Base-by-base conservation (phyloP, 1,140 invertebrate species). In the Drosophila asahinai region DNA sequence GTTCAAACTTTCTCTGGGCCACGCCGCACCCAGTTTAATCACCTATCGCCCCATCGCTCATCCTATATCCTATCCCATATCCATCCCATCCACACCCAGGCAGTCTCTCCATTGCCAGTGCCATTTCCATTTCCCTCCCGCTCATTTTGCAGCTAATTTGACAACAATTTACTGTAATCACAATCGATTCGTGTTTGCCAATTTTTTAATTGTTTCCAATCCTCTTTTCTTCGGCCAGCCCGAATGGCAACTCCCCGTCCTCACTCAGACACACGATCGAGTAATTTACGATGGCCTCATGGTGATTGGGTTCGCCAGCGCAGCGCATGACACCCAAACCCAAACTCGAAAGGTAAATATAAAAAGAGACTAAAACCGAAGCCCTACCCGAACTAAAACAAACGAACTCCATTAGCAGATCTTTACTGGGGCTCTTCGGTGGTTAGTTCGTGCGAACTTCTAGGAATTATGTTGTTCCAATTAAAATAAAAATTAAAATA, bases 391-490 rank as follows among this genome's bases (percentile, higher is more conserved):
- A 51, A 22, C 38, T 48, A 74, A 86, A 86, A 87, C 77, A 87
- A 81, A 87, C 84, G 84, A 87, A 89, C 84, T 87, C 84, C 84
- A 87, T 87, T 87, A 87, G 84, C 84, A 86, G 83, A 84, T 86
- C 78, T 81, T 68, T 71, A 64, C 63, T 65, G 63, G 59, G 33
- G 17, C 68, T 61, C 54, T 25, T 70, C 60, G 63, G 73, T 62
- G 71, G 54, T 84, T 89, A 70, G 87, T 83, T 91, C 86, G 86
- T 91, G 86, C 82, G 82, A 87, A 86, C 80, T 92, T 92, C 90
- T 92, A 90, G 90, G 90, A 92, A 92, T 92, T 92, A 92, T 92
- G 90, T 92, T 92, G 90, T 92, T 92, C 90, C 90, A 90, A 91
- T 92, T 92, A 91, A 91, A 91, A 91, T 91, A 91, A 92, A 92